phyloP scores from a whole-genome alignment of 2,797 vertebrate species.

The Alcedo atthis region DNA sequence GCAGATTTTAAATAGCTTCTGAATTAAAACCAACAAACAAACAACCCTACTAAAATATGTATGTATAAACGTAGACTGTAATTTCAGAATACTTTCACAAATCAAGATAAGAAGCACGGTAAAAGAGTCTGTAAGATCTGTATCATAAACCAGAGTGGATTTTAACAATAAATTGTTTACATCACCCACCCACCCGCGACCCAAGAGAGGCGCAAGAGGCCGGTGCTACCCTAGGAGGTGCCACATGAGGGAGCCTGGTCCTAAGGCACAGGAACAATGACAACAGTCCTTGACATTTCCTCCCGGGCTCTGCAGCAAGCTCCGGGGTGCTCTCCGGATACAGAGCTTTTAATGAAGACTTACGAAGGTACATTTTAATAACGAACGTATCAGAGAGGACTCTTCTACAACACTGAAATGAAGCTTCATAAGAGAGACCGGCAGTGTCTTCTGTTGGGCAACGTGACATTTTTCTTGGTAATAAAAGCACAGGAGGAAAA shows the following conservation, averaged over 20 bases:
- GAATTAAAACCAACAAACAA: background rate
- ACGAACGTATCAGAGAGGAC: background rate
- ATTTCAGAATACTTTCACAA: background rate
- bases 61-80: background rate
- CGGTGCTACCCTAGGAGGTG: background rate
- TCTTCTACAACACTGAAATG: background rate
- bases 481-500: background rate
- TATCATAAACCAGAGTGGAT: accelerated
- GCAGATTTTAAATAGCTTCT: background rate
- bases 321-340: background rate
- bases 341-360: background rate
- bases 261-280: background rate
- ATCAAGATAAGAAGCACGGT: background rate
- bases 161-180: background rate
- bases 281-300: too few relatives aligned
- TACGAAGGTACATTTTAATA: background rate
- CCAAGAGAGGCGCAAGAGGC: background rate
- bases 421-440: background rate
- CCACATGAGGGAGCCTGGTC: slow-evolving; percentile 37
- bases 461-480: background rate
- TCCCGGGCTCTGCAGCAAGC: background rate
- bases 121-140: background rate
- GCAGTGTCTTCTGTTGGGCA: background rate
- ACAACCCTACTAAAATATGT: background rate
- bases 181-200: accelerated